A percentile compares a stretch with the other conserved stretches of the same genome.
These are phyloP conservation scores for Liposcelis brunnea DNA, from an alignment of 2,888 invertebrate genomes.

Conservation along the genomic window DNA sequence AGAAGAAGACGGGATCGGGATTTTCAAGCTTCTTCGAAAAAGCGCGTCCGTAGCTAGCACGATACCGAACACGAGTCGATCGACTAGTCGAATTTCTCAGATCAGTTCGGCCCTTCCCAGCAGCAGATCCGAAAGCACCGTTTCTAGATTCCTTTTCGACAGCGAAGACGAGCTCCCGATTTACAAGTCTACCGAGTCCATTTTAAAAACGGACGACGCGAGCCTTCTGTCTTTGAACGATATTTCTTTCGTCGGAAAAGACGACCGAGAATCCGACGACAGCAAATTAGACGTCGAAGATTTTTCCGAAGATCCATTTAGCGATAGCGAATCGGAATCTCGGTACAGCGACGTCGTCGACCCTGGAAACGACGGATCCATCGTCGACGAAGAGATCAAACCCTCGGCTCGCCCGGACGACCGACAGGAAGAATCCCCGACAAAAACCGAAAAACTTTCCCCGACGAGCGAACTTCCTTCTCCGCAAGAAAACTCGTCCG, in stretches of 20 bases:
- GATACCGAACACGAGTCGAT: not conserved
- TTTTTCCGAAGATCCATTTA: not conserved
- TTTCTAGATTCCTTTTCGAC: too few relatives aligned
- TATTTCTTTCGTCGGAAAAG: too few relatives aligned
- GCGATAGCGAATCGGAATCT: constrained; percentile 5
- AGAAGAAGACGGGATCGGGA: too few relatives aligned
- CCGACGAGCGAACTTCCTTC: too few relatives aligned
- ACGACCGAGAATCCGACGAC: not conserved
- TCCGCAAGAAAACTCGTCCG: too few relatives aligned
- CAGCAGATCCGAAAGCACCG: not conserved
- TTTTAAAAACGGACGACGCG: not conserved
- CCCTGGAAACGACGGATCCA: not conserved
- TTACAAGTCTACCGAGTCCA: too few relatives aligned
- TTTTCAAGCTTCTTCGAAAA: too few relatives aligned
- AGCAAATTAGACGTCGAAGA: not conserved
- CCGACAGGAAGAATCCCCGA: too few relatives aligned
- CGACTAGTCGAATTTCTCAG: not conserved
- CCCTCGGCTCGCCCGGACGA: too few relatives aligned
- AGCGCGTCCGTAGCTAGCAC: not conserved
- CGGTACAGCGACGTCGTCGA: constrained; percentile 2
- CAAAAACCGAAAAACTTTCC: too few relatives aligned
- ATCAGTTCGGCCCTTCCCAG: not conserved
- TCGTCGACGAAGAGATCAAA: not conserved
- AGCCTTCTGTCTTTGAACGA: not conserved
- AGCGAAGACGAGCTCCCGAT: too few relatives aligned